phyloP scores from a whole-genome alignment of 1,140 invertebrate species.

The Zophobas morio region DNA sequence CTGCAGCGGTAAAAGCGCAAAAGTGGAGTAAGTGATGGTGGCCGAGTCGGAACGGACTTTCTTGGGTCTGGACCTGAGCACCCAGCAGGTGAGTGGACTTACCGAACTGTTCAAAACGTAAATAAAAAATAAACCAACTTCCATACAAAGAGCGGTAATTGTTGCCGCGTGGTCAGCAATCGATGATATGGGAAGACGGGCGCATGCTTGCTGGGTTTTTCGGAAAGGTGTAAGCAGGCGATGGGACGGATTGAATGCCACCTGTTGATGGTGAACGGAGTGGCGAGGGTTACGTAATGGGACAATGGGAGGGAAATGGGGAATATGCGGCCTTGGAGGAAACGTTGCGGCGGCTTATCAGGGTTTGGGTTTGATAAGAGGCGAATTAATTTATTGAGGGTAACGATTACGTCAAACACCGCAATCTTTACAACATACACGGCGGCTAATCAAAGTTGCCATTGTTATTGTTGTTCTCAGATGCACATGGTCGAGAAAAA shows the following conservation, averaged over 20 bases:
- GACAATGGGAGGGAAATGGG: background rate
- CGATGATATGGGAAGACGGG: conserved; percentile 7
- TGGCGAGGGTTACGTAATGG: conserved; percentile 4
- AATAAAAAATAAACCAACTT: no score
- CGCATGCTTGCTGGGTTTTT: conserved; percentile 23
- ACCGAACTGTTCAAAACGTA: no score
- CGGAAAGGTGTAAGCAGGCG: background rate
- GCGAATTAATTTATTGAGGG: no score
- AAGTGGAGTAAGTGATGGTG: conserved; percentile 20
- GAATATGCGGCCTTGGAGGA: background rate
- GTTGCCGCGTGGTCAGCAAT: conserved; percentile 16
- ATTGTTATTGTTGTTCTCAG: no score
- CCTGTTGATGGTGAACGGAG: conserved; percentile 32
- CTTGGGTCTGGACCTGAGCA: conserved; percentile 86
- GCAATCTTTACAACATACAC: no score
- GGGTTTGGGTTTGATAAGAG: no score
- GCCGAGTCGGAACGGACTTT: conserved; percentile 46
- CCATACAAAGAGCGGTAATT: no score
- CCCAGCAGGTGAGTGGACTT: conserved; percentile 84
- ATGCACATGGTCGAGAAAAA: no score
- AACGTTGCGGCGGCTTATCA: no score
- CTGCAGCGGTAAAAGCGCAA: background rate
- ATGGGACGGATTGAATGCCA: conserved; percentile 41
- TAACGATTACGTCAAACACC: no score
- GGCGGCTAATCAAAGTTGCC: no score